A percentile compares a stretch with the other conserved stretches of the same genome.
These are phyloP conservation scores for Tachycineta bicolor DNA, from an alignment of 2,113 vertebrate genomes.

Conservation along the genomic window DNA sequence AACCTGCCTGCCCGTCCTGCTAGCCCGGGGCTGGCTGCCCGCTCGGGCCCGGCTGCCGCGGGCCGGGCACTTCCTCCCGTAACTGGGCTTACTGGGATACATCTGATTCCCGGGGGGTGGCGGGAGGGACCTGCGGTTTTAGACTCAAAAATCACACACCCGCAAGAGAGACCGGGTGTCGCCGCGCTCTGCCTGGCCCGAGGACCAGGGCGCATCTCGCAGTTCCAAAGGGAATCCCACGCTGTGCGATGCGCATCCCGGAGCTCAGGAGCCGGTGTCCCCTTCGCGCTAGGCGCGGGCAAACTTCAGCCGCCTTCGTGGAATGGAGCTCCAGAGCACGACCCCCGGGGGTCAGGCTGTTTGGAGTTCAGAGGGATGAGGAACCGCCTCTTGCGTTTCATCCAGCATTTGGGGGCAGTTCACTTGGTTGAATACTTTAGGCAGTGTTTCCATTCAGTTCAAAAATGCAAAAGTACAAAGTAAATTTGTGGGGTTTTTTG, in stretches of 20 bases:
- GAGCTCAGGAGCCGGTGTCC: fast-evolving
- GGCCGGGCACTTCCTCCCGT: fast-evolving
- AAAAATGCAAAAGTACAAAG: background rate
- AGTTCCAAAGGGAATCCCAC: fast-evolving
- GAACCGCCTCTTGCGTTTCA: background rate
- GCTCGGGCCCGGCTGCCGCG: too few species aligned
- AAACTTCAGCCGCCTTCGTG: fast-evolving
- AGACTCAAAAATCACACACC: fast-evolving
- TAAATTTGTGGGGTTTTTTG: background rate
- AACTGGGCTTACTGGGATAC: background rate
- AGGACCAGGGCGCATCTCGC: fast-evolving
- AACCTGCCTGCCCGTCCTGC: background rate
- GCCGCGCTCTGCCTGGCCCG: fast-evolving
- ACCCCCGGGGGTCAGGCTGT: fast-evolving
- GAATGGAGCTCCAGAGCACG: background rate
- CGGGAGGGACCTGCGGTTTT: background rate
- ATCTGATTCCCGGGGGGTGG: too few species aligned
- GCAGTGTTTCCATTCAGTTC: background rate
- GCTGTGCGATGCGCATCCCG: fast-evolving
- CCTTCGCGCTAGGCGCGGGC: fast-evolving
- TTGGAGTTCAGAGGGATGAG: background rate
- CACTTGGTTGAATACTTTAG: background rate
- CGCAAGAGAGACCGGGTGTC: fast-evolving
- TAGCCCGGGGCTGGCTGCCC: background rate
- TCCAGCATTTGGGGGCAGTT: background rate